phyloP scores from a whole-genome alignment of 1,140 invertebrate genomes.

The Aradophagus sp. region DNA sequence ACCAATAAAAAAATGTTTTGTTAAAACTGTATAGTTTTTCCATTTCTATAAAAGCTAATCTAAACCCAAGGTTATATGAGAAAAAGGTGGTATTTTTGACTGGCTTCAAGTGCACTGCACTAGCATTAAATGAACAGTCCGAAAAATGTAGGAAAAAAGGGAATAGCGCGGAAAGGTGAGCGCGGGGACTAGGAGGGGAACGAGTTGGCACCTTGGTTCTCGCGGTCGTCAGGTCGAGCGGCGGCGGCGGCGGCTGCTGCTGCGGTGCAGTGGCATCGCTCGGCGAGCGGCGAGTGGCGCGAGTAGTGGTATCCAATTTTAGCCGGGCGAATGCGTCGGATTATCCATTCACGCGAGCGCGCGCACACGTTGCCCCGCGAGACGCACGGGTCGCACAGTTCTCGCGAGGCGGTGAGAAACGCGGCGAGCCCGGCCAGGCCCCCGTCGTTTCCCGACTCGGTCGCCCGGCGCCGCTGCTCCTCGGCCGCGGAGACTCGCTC shows the following conservation, averaged over 20 bases:
- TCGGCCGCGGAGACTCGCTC: too few relatives aligned
- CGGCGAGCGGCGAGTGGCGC: conserved; percentile 23
- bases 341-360: conserved; percentile 47
- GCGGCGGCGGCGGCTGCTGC: conserved; percentile 24
- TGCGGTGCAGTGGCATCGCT: conserved; percentile 33
- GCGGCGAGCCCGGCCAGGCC: background rate
- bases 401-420: conserved; percentile 7
- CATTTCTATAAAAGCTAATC: too few relatives aligned
- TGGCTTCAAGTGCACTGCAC: too few relatives aligned
- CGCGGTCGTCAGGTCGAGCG: conserved; percentile 14
- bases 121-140: too few relatives aligned
- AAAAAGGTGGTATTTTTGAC: too few relatives aligned
- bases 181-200: too few relatives aligned
- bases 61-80: too few relatives aligned
- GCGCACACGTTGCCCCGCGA: conserved; percentile 28
- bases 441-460: conserved; percentile 10
- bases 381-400: conserved; percentile 12
- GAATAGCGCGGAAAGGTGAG: too few relatives aligned
- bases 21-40: too few relatives aligned
- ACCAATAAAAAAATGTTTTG: too few relatives aligned
- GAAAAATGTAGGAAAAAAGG: too few relatives aligned
- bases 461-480: too few relatives aligned
- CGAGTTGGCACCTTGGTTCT: conserved; percentile 32
- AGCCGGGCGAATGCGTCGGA: conserved; percentile 42
- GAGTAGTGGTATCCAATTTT: conserved; percentile 52